These are phyloP conservation scores for Cyphomyrus plagiostoma DNA, from an alignment of 2,113 vertebrate genomes.

Conservation along the genomic window DNA sequence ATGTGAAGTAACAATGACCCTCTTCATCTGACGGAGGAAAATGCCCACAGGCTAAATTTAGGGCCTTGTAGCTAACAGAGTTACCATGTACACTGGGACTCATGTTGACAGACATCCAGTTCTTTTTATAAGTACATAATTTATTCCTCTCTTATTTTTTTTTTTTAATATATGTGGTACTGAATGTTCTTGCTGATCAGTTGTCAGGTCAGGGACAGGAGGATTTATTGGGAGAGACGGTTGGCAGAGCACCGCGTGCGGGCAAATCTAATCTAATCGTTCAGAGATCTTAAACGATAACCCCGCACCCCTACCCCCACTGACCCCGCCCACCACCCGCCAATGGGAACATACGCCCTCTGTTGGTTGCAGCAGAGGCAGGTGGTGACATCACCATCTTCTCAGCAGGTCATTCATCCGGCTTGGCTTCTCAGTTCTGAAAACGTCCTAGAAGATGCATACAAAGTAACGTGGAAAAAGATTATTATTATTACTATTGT, in stretches of 20 bases:
- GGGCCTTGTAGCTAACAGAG: constrained; percentile 51
- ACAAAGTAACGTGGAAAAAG: neutral
- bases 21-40: constrained; percentile 55
- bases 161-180: constrained; percentile 11
- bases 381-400: neutral
- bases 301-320: neutral
- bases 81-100: constrained; percentile 56
- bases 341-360: neutral
- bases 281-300: constrained; percentile 28
- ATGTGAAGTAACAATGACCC: constrained; percentile 64
- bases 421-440: neutral
- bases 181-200: constrained; percentile 17
- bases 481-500: neutral
- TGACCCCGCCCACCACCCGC: neutral
- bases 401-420: neutral
- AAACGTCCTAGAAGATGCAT: neutral
- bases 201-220: constrained; percentile 18
- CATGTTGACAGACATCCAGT: constrained; percentile 53
- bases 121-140: constrained; percentile 43
- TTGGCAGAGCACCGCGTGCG: constrained; percentile 21
- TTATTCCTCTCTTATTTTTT: constrained; percentile 39
- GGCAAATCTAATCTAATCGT: constrained; percentile 14
- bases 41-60: constrained; percentile 69
- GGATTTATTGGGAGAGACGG: constrained; percentile 30
- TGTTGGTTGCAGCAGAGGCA: neutral